Conservation (phyloP, 2,888 invertebrate genomes). For the Hermaeophaga mercurialis region DNA sequence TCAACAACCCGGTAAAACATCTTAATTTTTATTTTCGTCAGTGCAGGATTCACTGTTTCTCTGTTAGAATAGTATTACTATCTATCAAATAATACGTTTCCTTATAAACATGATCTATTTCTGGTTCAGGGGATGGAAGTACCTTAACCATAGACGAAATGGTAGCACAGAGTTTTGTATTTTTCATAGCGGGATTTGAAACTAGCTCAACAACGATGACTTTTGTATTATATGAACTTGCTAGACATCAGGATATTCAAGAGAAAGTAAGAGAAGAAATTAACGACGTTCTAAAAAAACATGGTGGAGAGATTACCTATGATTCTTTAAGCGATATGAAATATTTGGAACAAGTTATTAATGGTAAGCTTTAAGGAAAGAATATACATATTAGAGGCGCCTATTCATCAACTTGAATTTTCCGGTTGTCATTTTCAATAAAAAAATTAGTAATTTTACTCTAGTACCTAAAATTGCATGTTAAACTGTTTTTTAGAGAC, state of each 20-base stretch:
- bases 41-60: no score
- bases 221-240: constrained; percentile 37
- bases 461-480: no score
- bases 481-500: constrained; percentile 40
- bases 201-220: constrained; percentile 43
- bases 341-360: constrained; percentile 38
- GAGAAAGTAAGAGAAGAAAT: constrained; percentile 38
- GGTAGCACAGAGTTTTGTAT: constrained; percentile 40
- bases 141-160: constrained; percentile 33
- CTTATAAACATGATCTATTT: no score
- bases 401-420: no score
- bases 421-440: no score
- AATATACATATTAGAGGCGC: no score
- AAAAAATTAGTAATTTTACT: no score
- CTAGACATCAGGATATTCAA: constrained; percentile 35
- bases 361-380: no score
- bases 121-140: constrained; percentile 30
- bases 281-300: constrained; percentile 30
- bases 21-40: no score
- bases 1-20: constrained; percentile 8
- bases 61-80: no score
- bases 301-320: constrained; percentile 37
- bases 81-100: no score
- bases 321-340: constrained; percentile 41
- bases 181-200: constrained; percentile 42